These are phyloP conservation scores for Archaeoteleia sp. DNA, from an alignment of 2,888 invertebrate genomes.

Conservation along the genomic window DNA sequence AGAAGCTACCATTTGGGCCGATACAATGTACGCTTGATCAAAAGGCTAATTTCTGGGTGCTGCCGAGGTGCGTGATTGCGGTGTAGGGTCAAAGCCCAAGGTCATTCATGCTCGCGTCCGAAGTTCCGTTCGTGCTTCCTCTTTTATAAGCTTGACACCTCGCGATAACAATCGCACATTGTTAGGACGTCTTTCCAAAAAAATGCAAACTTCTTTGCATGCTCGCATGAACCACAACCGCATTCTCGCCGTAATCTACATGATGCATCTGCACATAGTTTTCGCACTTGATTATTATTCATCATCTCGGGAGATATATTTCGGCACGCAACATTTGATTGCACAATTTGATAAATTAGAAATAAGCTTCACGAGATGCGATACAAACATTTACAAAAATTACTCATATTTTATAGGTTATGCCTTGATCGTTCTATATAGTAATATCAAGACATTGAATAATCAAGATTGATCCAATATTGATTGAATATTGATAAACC, in stretches of 20 bases:
- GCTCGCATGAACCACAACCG: conserved; percentile 23
- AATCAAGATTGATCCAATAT: too few relatives aligned
- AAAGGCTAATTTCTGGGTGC: conserved; percentile 28
- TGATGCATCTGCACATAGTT: conserved; percentile 3
- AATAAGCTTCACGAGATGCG: too few relatives aligned
- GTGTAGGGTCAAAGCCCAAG: conserved; percentile 33
- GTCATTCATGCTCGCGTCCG: conserved; percentile 19
- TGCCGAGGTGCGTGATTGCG: conserved; percentile 36
- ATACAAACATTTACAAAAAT: too few relatives aligned
- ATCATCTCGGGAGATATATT: too few relatives aligned
- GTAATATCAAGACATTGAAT: too few relatives aligned
- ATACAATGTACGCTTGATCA: conserved; percentile 32
- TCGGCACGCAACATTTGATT: too few relatives aligned
- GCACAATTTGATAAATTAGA: too few relatives aligned
- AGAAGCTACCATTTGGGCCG: conserved; percentile 12
- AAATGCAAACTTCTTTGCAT: conserved; percentile 2
- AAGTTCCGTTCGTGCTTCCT: conserved; percentile 39
- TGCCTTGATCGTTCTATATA: too few relatives aligned
- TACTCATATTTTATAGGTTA: too few relatives aligned
- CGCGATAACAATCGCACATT: conserved; percentile 38
- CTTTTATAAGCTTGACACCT: conserved; percentile 39
- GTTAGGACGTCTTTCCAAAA: conserved; percentile 9
- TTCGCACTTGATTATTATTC: too few relatives aligned
- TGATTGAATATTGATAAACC: too few relatives aligned
- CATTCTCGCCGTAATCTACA: conserved; percentile 1